Conservation (phyloP, 2,888 invertebrate genomes). For the Mythimna lalbum region DNA sequence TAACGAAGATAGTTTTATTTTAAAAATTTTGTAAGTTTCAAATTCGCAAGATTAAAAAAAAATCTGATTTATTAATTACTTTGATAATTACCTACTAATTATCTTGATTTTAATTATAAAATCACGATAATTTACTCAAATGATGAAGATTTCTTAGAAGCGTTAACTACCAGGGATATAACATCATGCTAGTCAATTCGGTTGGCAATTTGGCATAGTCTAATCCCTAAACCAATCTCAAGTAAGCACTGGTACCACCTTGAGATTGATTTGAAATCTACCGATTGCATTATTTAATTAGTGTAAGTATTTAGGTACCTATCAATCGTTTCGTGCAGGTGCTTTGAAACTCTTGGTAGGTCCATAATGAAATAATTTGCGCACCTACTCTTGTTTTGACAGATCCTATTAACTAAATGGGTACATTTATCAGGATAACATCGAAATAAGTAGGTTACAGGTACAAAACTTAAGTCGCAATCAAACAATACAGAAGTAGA, state of each 20-base stretch:
- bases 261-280: not conserved
- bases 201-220: too few species aligned
- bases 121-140: not conserved
- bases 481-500: not conserved
- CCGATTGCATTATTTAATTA: not conserved
- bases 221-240: too few species aligned
- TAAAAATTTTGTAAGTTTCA: too few species aligned
- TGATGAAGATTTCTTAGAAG: not conserved
- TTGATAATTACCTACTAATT: too few species aligned
- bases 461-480: not conserved
- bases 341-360: not conserved
- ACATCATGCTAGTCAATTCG: too few species aligned
- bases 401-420: not conserved
- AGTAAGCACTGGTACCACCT: too few species aligned
- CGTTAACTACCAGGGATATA: not conserved
- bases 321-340: not conserved
- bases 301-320: not conserved
- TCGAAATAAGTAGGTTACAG: constrained; percentile 1
- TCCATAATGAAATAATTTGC: not conserved
- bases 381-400: constrained; percentile 14
- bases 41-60: too few species aligned
- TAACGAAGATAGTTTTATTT: too few species aligned
- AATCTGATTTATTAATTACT: too few species aligned
- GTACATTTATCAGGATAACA: not conserved
- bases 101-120: too few species aligned